phyloP scores from a whole-genome alignment of 2,113 vertebrate species.

The Hystrix cristata region DNA sequence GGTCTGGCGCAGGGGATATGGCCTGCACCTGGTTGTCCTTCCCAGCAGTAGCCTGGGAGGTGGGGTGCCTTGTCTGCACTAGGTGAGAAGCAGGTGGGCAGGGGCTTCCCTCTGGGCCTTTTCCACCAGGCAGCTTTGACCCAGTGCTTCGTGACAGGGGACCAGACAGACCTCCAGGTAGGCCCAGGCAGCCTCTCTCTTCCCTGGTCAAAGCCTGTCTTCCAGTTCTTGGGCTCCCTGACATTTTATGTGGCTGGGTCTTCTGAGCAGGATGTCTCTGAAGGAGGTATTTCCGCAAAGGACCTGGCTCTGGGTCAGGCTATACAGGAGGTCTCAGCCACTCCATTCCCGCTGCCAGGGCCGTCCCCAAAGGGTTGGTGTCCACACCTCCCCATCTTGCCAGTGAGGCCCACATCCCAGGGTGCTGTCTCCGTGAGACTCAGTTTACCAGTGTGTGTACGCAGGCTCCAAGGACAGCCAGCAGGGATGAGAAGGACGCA shows the following conservation, averaged over 20 bases:
- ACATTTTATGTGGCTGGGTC: background rate
- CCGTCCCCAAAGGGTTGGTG: rapidly evolving
- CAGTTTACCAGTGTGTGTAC: background rate
- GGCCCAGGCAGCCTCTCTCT: rapidly evolving
- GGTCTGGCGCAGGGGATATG: rapidly evolving
- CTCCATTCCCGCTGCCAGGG: background rate
- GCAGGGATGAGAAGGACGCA: rapidly evolving
- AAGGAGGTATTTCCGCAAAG: background rate
- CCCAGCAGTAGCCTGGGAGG: background rate
- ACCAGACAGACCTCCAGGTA: rapidly evolving
- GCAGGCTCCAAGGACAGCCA: background rate
- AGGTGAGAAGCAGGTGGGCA: background rate
- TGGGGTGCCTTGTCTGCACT: background rate
- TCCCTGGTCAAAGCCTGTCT: background rate
- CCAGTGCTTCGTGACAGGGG: rapidly evolving
- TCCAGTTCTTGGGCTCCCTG: background rate
- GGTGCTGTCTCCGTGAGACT: background rate
- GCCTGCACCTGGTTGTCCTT: background rate
- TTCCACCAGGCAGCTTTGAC: background rate
- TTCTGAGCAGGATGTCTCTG: background rate
- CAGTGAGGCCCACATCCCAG: background rate
- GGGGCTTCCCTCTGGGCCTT: background rate
- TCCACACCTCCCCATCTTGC: rapidly evolving
- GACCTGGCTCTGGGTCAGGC: background rate
- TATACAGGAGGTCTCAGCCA: rapidly evolving